Evolutionary conservation across 2,113 vertebrate species (phyloP).

Genomic region (Odontophorus gujanensis): DNA sequence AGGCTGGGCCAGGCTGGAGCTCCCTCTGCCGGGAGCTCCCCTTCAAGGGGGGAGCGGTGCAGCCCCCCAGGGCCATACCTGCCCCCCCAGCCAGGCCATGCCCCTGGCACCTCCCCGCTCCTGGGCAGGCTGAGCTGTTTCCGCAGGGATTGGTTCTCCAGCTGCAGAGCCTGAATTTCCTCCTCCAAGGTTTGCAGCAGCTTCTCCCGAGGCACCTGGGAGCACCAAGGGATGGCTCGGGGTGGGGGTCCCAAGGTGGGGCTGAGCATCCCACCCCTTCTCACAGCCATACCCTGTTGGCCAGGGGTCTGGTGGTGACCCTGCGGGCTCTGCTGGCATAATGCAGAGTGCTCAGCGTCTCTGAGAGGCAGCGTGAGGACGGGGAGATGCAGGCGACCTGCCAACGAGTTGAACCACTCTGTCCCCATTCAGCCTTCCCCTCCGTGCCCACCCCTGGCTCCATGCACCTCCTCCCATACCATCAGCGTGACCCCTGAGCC

Average conservation of each 20-base stretch:
- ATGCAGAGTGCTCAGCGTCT: conserved; percentile 80
- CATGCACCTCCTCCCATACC: conserved; percentile 10
- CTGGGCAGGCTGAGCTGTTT: conserved; percentile 67
- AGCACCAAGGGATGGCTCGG: background rate
- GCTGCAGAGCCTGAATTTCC: conserved; percentile 65
- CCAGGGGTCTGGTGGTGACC: conserved; percentile 75
- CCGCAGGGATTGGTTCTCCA: conserved; percentile 75
- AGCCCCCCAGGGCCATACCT: background rate
- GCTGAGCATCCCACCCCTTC: background rate
- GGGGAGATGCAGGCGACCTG: conserved; percentile 84
- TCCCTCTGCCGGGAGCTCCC: background rate
- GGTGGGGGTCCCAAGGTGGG: rapidly evolving
- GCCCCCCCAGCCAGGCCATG: background rate
- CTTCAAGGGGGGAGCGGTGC: background rate
- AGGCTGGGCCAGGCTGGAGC: conserved; percentile 73
- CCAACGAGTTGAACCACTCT: rapidly evolving
- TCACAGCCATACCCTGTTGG: conserved; percentile 48
- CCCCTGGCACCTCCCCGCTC: rapidly evolving
- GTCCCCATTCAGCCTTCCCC: background rate
- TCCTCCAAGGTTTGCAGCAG: conserved; percentile 61
- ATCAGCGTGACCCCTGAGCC: conserved; percentile 78
- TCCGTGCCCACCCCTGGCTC: rapidly evolving
- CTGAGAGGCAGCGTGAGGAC: conserved; percentile 72
- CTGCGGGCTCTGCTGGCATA: conserved; percentile 76
- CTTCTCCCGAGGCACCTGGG: conserved; percentile 57